These are phyloP conservation scores for Lepidothrix coronata DNA, from an alignment of 2,113 vertebrate genomes.

Conservation along the genomic window DNA sequence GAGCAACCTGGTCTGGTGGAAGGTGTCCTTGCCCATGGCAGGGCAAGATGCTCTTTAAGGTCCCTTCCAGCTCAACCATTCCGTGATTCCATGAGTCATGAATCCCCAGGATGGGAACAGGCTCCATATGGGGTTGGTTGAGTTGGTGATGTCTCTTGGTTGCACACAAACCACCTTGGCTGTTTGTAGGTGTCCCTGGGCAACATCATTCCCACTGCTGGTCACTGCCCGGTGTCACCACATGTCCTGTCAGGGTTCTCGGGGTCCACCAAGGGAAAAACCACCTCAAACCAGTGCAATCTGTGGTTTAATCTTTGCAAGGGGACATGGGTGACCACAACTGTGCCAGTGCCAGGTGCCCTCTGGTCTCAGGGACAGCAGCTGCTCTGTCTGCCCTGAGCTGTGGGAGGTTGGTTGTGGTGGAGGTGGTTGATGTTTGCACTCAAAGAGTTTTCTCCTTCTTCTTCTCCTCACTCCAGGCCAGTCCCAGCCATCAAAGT, in stretches of 20 bases:
- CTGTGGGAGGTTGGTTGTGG: background rate
- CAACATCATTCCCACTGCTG: background rate
- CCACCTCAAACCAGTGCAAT: rapidly evolving
- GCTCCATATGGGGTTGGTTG: rapidly evolving
- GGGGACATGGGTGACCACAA: background rate
- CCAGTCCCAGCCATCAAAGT: conserved; percentile 79
- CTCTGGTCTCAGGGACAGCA: background rate
- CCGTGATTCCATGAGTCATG: background rate
- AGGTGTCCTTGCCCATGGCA: background rate
- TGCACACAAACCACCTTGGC: background rate
- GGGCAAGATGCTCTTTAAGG: background rate
- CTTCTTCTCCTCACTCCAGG: conserved; percentile 55
- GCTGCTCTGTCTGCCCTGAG: background rate
- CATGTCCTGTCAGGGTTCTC: background rate
- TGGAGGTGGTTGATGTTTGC: background rate
- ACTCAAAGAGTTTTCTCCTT: background rate
- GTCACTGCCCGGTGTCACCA: background rate
- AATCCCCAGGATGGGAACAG: background rate
- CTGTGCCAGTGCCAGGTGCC: background rate
- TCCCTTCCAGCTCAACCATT: too few relatives aligned
- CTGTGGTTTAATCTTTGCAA: background rate
- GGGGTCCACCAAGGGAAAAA: background rate
- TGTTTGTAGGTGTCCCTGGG: background rate
- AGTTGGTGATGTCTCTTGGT: background rate
- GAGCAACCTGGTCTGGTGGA: background rate